A percentile compares a stretch with the other conserved stretches of the same genome.
phyloP scores from a whole-genome alignment of 2,113 vertebrate species.

The Picathartes gymnocephalus region DNA sequence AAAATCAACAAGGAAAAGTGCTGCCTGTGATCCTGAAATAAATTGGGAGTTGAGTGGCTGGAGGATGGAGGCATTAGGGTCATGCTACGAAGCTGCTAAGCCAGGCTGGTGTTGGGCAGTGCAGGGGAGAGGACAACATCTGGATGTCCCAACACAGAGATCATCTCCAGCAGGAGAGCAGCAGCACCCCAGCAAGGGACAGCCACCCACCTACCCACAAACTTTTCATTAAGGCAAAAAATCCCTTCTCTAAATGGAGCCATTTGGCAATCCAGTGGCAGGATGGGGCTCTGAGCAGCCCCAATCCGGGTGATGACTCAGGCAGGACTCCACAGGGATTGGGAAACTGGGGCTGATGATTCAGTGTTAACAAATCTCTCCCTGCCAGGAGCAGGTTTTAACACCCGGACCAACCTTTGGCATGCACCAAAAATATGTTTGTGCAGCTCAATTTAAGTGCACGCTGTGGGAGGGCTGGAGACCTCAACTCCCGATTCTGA shows the following conservation, averaged over 20 bases:
- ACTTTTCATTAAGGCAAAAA: background rate
- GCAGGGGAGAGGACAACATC: background rate
- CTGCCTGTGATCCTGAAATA: background rate
- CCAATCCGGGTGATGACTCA: background rate
- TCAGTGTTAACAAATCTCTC: background rate
- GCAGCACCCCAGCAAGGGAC: background rate
- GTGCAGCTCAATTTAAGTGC: background rate
- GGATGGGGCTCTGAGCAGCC: background rate
- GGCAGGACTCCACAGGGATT: background rate
- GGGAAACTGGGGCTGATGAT: background rate
- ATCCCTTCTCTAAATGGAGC: background rate
- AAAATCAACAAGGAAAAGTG: background rate
- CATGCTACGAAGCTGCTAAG: background rate
- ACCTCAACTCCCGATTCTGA: background rate
- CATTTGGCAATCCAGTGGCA: background rate
- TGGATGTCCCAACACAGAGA: accelerated
- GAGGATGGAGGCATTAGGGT: background rate
- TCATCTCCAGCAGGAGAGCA: background rate
- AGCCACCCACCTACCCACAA: background rate
- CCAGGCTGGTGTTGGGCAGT: background rate
- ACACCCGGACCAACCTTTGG: background rate
- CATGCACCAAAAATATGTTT: background rate
- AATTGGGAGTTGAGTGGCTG: background rate
- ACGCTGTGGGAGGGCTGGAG: background rate
- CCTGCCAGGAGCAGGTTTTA: background rate